Percentiles rank a stretch among this genome's conserved stretches.
These are phyloP conservation scores for Myotis yumanensis DNA, from an alignment of 2,113 vertebrate species.

Conservation along the genomic window DNA sequence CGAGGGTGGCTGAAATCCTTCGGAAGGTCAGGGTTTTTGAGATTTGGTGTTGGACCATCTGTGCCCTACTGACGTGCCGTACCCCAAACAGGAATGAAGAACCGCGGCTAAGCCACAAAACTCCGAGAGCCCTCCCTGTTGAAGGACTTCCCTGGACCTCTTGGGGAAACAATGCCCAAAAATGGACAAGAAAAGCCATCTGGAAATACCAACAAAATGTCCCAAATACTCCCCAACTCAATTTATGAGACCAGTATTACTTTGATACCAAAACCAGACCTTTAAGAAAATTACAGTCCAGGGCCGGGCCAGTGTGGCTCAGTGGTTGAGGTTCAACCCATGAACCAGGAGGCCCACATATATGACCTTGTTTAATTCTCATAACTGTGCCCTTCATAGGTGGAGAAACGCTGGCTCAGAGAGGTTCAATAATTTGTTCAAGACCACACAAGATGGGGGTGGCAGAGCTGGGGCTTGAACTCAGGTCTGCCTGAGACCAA, in stretches of 20 bases:
- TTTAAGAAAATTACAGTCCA: background rate
- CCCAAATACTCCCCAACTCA: background rate
- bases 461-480: background rate
- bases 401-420: background rate
- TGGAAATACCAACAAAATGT: background rate
- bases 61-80: background rate
- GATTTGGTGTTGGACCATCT: background rate
- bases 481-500: background rate
- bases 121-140: background rate
- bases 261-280: conserved; percentile 24
- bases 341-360: background rate
- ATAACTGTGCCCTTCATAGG: background rate
- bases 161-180: background rate
- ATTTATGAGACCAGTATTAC: background rate
- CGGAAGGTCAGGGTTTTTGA: background rate
- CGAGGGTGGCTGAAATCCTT: background rate
- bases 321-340: too few relatives aligned
- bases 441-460: background rate
- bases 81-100: background rate
- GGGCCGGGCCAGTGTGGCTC: too few relatives aligned
- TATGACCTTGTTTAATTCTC: background rate
- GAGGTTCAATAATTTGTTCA: background rate
- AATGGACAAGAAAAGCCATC: conserved; percentile 22
- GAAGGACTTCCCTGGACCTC: background rate
- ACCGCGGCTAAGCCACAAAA: conserved; percentile 44